Percentiles rank a stretch among this genome's conserved stretches.
phyloP scores from a whole-genome alignment of 37 sponge, comb jelly and placozoan genomes.

The Ephydatia muelleri region DNA sequence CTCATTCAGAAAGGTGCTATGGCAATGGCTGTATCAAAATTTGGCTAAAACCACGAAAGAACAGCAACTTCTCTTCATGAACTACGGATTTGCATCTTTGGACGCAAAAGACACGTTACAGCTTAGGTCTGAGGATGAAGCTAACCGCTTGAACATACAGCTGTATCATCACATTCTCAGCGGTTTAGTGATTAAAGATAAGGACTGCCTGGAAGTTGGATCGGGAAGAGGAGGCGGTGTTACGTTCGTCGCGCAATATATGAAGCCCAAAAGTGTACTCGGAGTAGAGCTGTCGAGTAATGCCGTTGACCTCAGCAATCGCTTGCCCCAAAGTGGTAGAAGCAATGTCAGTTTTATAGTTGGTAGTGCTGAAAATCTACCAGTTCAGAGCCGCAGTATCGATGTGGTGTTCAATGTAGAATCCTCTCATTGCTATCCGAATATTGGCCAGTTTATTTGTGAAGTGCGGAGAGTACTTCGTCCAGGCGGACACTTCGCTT shows the following conservation, averaged over 20 bases:
- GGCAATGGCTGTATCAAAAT: not conserved
- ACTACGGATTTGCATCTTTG: not conserved
- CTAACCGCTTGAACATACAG: not conserved
- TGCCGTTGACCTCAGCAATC: not conserved
- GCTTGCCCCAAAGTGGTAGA: not conserved
- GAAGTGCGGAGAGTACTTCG: not conserved
- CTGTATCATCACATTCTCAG: not conserved
- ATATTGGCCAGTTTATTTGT: not conserved
- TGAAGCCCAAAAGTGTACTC: not conserved
- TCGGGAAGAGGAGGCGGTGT: not conserved
- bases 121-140: not conserved
- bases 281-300: not conserved
- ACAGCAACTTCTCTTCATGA: not conserved
- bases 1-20: not conserved
- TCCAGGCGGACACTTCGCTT: not conserved
- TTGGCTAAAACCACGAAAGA: not conserved
- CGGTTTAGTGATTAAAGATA: not conserved
- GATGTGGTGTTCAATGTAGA: not conserved
- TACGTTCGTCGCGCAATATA: not conserved
- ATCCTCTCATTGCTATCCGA: not conserved
- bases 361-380: not conserved
- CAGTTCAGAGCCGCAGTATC: not conserved
- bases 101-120: not conserved
- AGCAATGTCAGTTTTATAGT: not conserved
- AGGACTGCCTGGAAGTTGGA: not conserved